phyloP scores from a whole-genome alignment of 2,888 invertebrate species.

The Drosophila niveifrons region DNA sequence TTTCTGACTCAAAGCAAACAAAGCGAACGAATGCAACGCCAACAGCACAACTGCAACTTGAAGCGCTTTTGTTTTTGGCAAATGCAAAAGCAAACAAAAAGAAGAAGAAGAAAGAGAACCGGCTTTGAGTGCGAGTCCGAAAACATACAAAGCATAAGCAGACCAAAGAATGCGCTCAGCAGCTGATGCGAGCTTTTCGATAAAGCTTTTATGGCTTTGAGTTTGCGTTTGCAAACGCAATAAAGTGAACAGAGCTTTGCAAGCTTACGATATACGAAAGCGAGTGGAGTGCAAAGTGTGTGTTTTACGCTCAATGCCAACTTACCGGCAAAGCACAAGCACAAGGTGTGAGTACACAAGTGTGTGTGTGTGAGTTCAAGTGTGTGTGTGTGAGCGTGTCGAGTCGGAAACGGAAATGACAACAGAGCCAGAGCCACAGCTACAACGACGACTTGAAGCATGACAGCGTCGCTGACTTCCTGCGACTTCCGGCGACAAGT shows the following conservation, averaged over 20 bases:
- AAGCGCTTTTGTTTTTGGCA: slow-evolving; percentile 30
- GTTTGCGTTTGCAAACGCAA: slow-evolving; percentile 40
- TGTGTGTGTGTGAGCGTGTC: slow-evolving; percentile 16
- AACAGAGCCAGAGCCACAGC: slow-evolving; percentile 39
- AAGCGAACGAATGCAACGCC: slow-evolving; percentile 54
- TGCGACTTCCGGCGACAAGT: slow-evolving; percentile 36
- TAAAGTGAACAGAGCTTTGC: slow-evolving; percentile 29
- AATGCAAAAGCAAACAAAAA: slow-evolving; percentile 30
- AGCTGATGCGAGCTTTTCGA: slow-evolving; percentile 53
- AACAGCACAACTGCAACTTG: slow-evolving; percentile 25
- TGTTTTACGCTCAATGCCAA: slow-evolving; percentile 62
- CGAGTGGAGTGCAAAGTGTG: slow-evolving; percentile 16
- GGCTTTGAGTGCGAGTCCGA: slow-evolving; percentile 50
- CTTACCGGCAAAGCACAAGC: slow-evolving; percentile 49
- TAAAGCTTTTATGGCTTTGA: slow-evolving; percentile 43
- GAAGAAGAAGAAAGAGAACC: slow-evolving; percentile 36
- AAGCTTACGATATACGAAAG: slow-evolving; percentile 49
- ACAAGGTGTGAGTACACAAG: slow-evolving; percentile 21
- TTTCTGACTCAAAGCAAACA: slow-evolving; percentile 55
- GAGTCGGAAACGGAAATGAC: slow-evolving; percentile 75
- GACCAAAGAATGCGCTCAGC: slow-evolving; percentile 20
- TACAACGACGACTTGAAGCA: slow-evolving; percentile 27
- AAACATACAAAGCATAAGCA: neutral
- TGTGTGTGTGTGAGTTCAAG: slow-evolving; percentile 19
- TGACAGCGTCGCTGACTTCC: slow-evolving; percentile 57